Evolutionary conservation across 1,140 invertebrate genomes (phyloP), one percentile per base, ranked within the genome.

Genomic region (Dinoponera quadriceps): DNA sequence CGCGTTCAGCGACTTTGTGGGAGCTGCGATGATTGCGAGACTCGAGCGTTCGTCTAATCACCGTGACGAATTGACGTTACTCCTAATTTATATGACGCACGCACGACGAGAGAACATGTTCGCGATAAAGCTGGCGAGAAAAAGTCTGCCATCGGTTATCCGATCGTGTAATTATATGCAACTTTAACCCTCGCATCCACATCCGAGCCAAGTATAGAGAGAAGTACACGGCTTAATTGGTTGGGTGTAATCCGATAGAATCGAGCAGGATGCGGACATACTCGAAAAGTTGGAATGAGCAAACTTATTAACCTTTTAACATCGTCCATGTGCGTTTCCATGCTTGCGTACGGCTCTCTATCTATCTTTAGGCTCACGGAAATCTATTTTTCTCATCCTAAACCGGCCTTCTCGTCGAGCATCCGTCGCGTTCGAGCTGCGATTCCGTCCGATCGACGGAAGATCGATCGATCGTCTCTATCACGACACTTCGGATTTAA

Each of bases 31-130:
- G 27, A 82, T 60, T 49, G 44, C 18, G 38, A 13, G 69, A 49
- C 69, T 49, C 33, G 54, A 16, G 51, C 18, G 22, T 60, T 81
- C 44, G 3, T 49, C 29, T 38, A 75, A 60, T 72, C 55, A 51
- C 48, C 25, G 48, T 75, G 55, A 77, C 51, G 60, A 57, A 77
- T 68, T 83, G 82, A 78, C 74, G 74, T 69, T 80, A 60, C 44
- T 60, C 51, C 33, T 49, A 78, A 83, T 83, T 68, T 80, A 44
- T 13, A 69, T 54, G 55, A 83, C 74, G 59, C 18, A 44, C 33
- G 38, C 11, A 38, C 59, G 74, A 78, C 68, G 57, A 44, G 59
- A 78, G 57, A 29, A 60, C 16, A 48, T 51, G 51, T 16, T 69
- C 54, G 63, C 65, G 62, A 77, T 22, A 20, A 55, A 54, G 11